Percentiles rank a stretch among this genome's conserved stretches.
phyloP scores from a whole-genome alignment of 2,888 invertebrate species.

The Cheilosia urbana region DNA sequence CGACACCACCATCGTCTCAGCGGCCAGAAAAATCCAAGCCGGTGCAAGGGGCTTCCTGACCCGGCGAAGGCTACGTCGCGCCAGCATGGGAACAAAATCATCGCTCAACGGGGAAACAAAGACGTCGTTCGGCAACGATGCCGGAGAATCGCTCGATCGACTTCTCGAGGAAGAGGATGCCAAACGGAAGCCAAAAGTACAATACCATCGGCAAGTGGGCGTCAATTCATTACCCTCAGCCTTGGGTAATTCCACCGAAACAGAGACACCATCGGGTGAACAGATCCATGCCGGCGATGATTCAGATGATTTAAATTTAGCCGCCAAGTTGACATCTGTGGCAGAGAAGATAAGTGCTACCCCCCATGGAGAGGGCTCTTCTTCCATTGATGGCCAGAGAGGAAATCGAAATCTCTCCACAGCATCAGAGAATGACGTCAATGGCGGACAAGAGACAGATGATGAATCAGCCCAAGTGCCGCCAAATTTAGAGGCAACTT shows the following conservation, averaged over 20 bases:
- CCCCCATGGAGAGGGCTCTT: slow-evolving; percentile 33
- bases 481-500: slow-evolving; percentile 78
- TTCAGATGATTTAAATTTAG: slow-evolving; percentile 22
- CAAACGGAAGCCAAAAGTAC: slow-evolving; percentile 77
- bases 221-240: slow-evolving; percentile 64
- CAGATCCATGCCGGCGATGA: slow-evolving; percentile 8
- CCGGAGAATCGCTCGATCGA: slow-evolving; percentile 81
- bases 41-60: slow-evolving; percentile 81
- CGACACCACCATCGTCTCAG: slow-evolving; percentile 82
- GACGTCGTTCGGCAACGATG: slow-evolving; percentile 82
- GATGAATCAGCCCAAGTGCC: slow-evolving; percentile 37
- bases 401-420: slow-evolving; percentile 44
- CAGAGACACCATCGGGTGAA: slow-evolving; percentile 33
- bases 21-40: slow-evolving; percentile 82
- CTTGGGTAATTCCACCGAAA: slow-evolving; percentile 49
- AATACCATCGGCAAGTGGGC: slow-evolving; percentile 76
- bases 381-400: slow-evolving; percentile 40
- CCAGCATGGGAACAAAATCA: slow-evolving; percentile 79
- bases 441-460: slow-evolving; percentile 20
- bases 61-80: slow-evolving; percentile 79
- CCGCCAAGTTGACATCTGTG: slow-evolving; percentile 24
- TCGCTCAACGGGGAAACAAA: slow-evolving; percentile 77
- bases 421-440: slow-evolving; percentile 53
- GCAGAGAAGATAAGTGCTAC: slow-evolving; percentile 44
- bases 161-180: slow-evolving; percentile 80